phyloP scores from a whole-genome alignment of 2,888 invertebrate genomes.

The Caenorhabditis sp. region DNA sequence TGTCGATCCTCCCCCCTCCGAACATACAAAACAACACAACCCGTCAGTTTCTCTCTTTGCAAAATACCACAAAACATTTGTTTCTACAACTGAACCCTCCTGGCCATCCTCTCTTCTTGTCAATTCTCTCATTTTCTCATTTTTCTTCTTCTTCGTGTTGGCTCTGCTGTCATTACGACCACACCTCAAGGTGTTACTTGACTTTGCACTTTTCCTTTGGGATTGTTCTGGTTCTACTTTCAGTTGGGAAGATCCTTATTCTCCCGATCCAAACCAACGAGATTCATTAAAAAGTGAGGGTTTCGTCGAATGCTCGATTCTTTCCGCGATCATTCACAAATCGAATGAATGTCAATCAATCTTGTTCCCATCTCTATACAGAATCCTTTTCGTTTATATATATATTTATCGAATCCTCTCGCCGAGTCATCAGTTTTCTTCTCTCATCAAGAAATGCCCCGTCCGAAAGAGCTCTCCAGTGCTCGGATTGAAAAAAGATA shows the following conservation, averaged over 20 bases:
- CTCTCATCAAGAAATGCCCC: neutral
- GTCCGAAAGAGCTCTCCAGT: slow-evolving; percentile 1
- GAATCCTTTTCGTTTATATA: slow-evolving; percentile 25
- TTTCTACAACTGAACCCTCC: slow-evolving; percentile 8
- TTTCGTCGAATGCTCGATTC: neutral
- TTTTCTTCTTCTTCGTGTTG: slow-evolving; percentile 28
- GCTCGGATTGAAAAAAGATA: slow-evolving; percentile 45
- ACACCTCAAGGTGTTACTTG: slow-evolving; percentile 36
- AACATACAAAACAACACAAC: slow-evolving; percentile 9
- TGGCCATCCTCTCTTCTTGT: neutral
- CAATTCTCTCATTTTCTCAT: slow-evolving; percentile 41
- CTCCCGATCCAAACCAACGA: neutral
- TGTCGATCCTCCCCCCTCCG: slow-evolving; percentile 9
- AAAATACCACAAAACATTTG: slow-evolving; percentile 13
- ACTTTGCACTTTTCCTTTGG: slow-evolving; percentile 31
- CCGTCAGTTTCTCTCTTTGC: neutral
- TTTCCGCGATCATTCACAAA: neutral
- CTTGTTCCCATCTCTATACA: slow-evolving; percentile 35
- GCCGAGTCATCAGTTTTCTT: slow-evolving; percentile 22
- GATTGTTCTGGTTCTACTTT: neutral
- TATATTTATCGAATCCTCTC: slow-evolving; percentile 53
- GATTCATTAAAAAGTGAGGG: slow-evolving; percentile 29
- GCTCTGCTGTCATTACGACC: slow-evolving; percentile 35
- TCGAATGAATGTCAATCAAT: slow-evolving; percentile 52
- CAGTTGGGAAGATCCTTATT: neutral